Conservation (phyloP, 1,140 invertebrate genomes). For the Hycleus cichorii region DNA sequence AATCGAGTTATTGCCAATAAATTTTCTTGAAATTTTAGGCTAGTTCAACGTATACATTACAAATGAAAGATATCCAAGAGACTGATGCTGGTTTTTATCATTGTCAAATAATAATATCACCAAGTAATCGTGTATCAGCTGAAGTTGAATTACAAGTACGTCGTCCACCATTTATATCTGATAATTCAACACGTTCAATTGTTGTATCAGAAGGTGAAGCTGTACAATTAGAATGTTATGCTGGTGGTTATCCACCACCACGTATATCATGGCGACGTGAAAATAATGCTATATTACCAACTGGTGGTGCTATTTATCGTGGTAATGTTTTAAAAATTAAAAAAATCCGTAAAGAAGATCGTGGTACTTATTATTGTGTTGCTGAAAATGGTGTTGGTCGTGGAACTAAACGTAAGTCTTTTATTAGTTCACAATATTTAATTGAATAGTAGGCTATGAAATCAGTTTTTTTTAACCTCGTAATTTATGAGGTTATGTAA, state of each 20-base stretch:
- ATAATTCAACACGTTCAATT: slow-evolving; percentile 82
- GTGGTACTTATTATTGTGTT: slow-evolving; percentile 89
- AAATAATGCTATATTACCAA: slow-evolving; percentile 87
- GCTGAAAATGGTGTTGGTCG: slow-evolving; percentile 86
- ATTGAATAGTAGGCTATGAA: too few relatives aligned
- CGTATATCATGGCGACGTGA: slow-evolving; percentile 85
- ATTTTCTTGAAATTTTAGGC: slow-evolving; percentile 18
- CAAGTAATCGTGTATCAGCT: slow-evolving; percentile 71
- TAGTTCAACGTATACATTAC: slow-evolving; percentile 39
- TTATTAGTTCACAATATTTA: too few relatives aligned
- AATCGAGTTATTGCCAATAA: too few relatives aligned
- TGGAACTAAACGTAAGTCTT: slow-evolving; percentile 56
- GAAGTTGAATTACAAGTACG: slow-evolving; percentile 78
- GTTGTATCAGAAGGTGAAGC: slow-evolving; percentile 76
- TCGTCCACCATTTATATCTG: slow-evolving; percentile 81
- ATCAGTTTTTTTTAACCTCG: too few relatives aligned
- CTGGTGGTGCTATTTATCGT: slow-evolving; percentile 72
- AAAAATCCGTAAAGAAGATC: slow-evolving; percentile 74
- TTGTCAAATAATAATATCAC: slow-evolving; percentile 76
- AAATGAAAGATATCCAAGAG: slow-evolving; percentile 93
- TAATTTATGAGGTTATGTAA: too few relatives aligned
- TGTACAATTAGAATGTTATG: slow-evolving; percentile 80
- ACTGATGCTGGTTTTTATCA: slow-evolving; percentile 83
- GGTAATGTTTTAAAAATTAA: slow-evolving; percentile 80
- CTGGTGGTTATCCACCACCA: slow-evolving; percentile 72